These are phyloP conservation scores for Drosophila fulvimacula DNA, from an alignment of 2,888 invertebrate genomes.

Conservation along the genomic window DNA sequence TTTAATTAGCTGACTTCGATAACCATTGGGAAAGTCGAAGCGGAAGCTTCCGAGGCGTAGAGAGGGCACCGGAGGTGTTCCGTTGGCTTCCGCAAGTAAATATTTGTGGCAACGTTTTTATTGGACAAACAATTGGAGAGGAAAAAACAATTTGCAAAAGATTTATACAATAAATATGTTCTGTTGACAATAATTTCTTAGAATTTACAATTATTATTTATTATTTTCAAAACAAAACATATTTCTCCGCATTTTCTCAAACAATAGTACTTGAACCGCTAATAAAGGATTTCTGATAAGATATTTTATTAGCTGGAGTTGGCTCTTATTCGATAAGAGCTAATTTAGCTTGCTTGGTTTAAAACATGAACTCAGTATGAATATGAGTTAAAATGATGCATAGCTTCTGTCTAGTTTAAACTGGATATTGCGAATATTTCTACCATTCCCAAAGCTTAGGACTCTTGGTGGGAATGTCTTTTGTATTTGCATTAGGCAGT, in stretches of 20 bases:
- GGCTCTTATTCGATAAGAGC: neutral
- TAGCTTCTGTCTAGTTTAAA: constrained; percentile 20
- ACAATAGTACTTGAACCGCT: constrained; percentile 11
- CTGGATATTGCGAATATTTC: constrained; percentile 11
- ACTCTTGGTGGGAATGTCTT: neutral
- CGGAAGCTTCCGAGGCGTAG: constrained; percentile 45
- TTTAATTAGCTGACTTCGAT: constrained; percentile 43
- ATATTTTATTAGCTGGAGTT: constrained; percentile 13
- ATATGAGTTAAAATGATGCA: neutral
- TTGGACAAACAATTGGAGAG: constrained; percentile 58
- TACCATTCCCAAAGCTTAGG: neutral
- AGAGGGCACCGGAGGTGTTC: constrained; percentile 36
- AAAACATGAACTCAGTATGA: neutral
- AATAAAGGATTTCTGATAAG: constrained; percentile 24
- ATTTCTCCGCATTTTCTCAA: constrained; percentile 3
- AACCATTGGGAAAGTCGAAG: constrained; percentile 31
- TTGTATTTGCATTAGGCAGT: constrained; percentile 14
- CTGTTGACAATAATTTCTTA: constrained; percentile 10
- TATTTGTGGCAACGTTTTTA: constrained; percentile 55
- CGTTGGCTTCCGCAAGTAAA: constrained; percentile 63
- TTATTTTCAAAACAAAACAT: neutral
- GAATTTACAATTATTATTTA: constrained; percentile 2
- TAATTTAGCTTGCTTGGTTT: neutral
- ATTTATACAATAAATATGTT: constrained; percentile 33
- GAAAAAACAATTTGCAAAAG: constrained; percentile 71